These are phyloP conservation scores for Tiliacea citrago DNA, from an alignment of 2,888 invertebrate genomes.

Conservation along the genomic window DNA sequence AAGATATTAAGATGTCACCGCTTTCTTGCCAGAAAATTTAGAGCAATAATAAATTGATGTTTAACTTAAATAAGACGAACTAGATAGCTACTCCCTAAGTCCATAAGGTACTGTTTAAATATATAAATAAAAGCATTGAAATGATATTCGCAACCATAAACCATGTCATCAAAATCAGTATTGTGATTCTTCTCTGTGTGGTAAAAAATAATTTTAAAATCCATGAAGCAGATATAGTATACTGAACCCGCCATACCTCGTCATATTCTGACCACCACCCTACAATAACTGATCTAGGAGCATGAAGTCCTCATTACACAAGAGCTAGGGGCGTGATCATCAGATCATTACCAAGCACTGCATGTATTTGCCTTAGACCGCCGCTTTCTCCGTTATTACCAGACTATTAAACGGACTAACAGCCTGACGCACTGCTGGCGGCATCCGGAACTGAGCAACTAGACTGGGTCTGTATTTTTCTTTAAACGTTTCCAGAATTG, in stretches of 20 bases:
- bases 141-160: neutral
- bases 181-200: neutral
- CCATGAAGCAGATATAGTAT: neutral
- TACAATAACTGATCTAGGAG: neutral
- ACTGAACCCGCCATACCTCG: slow-evolving; percentile 4
- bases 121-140: neutral
- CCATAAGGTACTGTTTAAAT: neutral
- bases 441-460: slow-evolving; percentile 13
- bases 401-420: slow-evolving; percentile 15
- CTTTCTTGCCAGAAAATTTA: neutral
- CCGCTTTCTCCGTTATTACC: slow-evolving; percentile 26
- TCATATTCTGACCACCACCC: neutral
- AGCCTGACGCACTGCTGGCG: neutral
- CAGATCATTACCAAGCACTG: slow-evolving; percentile 26
- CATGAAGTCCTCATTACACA: slow-evolving; percentile 15
- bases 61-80: neutral
- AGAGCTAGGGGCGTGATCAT: slow-evolving; percentile 18
- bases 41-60: neutral
- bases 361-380: slow-evolving; percentile 31
- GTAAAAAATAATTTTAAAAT: neutral
- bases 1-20: neutral
- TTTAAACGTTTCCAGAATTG: neutral
- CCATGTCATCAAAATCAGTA: neutral
- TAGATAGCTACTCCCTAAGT: neutral
- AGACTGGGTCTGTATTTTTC: neutral